Conservation (phyloP, 1,140 invertebrate species). For the Penaeus japonicus region DNA sequence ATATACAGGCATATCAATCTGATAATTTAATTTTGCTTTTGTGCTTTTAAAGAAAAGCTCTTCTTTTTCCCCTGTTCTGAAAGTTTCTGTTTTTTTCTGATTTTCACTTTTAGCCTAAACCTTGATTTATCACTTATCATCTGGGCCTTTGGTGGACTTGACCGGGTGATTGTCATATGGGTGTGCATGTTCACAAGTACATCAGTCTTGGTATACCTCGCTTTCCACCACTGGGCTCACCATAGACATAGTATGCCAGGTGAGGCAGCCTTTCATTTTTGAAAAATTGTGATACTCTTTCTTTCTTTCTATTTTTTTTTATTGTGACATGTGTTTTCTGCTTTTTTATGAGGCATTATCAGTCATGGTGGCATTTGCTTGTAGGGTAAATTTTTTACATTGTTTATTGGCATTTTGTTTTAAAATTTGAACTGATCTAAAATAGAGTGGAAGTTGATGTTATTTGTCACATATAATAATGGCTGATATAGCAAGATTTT, state of each 20-base stretch:
- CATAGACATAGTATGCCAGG: conserved; percentile 60
- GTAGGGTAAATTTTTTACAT: no score
- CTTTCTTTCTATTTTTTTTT: background rate
- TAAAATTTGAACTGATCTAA: no score
- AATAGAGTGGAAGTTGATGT: no score
- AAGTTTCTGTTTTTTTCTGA: conserved; percentile 20
- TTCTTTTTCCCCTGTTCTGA: background rate
- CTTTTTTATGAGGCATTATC: background rate
- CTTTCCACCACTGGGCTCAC: conserved; percentile 69
- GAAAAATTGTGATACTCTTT: background rate
- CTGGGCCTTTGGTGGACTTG: conserved; percentile 69
- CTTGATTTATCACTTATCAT: conserved; percentile 69
- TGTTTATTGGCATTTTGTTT: no score
- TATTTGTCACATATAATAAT: no score
- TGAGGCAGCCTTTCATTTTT: conserved; percentile 4
- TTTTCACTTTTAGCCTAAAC: conserved; percentile 65
- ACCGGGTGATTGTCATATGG: conserved; percentile 69
- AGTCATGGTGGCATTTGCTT: no score
- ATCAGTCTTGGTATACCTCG: conserved; percentile 66
- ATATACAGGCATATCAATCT: no score
- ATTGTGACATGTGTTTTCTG: background rate
- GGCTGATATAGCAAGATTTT: no score
- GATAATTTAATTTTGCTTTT: no score
- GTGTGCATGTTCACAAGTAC: conserved; percentile 67
- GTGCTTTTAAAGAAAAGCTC: background rate